Percentiles rank a stretch among this genome's conserved stretches.
Conservation (phyloP, 2,888 invertebrate species). For the Sthenelais limicola region DNA sequence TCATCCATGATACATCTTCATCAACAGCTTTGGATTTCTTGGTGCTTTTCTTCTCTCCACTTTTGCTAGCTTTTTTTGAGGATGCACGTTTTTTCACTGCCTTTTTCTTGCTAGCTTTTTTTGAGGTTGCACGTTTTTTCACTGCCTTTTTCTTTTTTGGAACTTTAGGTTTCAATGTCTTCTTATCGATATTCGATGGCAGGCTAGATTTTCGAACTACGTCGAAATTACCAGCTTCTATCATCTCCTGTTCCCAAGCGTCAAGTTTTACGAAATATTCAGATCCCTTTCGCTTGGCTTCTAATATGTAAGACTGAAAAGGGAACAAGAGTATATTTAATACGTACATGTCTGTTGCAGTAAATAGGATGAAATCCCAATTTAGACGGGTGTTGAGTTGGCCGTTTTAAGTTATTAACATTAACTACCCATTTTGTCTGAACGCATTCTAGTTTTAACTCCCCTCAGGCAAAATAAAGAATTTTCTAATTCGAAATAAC, state of each 20-base stretch:
- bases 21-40: conserved; percentile 4
- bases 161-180: background rate
- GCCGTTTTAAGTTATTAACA: too few relatives aligned
- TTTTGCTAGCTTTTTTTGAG: background rate
- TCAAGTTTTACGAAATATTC: conserved; percentile 7
- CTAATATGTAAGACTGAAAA: too few relatives aligned
- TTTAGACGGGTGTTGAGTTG: too few relatives aligned
- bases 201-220: conserved; percentile 6
- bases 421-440: too few relatives aligned
- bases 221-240: conserved; percentile 4
- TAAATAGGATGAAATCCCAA: too few relatives aligned
- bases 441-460: too few relatives aligned
- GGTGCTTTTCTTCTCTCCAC: background rate
- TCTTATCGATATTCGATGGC: conserved; percentile 1
- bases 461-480: too few relatives aligned
- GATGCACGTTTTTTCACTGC: background rate
- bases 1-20: conserved; percentile 15
- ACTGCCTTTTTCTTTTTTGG: too few relatives aligned
- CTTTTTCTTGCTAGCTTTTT: background rate
- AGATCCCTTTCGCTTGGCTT: background rate
- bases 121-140: conserved; percentile 5
- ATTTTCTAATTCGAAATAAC: too few relatives aligned
- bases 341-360: too few relatives aligned
- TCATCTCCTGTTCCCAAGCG: conserved; percentile 7
- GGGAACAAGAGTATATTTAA: too few relatives aligned